Evolutionary conservation across 2,113 vertebrate genomes (phyloP).

Genomic region (Festucalex cinctus): DNA sequence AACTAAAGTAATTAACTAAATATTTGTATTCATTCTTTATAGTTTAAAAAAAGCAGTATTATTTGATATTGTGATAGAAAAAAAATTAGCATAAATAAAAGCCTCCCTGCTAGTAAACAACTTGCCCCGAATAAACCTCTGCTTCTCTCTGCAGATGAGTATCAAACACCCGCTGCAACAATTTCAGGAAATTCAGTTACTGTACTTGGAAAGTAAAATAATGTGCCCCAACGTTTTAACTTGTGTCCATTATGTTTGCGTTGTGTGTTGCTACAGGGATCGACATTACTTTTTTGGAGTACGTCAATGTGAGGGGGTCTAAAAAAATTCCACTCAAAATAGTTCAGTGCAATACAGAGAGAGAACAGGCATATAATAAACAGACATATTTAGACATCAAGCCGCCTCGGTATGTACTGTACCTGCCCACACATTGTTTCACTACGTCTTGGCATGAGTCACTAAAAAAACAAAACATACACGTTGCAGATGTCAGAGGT

Average conservation of each 20-base stretch:
- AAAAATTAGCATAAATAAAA: too few species aligned
- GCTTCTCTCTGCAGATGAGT: not conserved
- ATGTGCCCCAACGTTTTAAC: not conserved
- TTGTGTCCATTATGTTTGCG: too few species aligned
- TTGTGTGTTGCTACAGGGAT: not conserved
- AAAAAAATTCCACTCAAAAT: not conserved
- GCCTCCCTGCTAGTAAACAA: too few species aligned
- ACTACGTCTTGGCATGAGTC: slow-evolving; percentile 20
- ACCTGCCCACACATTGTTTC: slow-evolving; percentile 22
- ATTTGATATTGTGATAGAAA: too few species aligned
- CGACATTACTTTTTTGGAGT: not conserved
- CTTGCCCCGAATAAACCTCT: not conserved
- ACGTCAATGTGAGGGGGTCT: not conserved
- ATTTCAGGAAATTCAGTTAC: not conserved
- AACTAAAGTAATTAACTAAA: too few species aligned
- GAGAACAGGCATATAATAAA: slow-evolving; percentile 12
- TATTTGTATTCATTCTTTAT: too few species aligned
- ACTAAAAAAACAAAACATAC: slow-evolving; percentile 32
- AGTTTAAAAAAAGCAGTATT: too few species aligned
- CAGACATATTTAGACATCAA: slow-evolving; percentile 15
- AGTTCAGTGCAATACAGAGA: not conserved
- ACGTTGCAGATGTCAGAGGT: slow-evolving; percentile 22
- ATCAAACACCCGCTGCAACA: not conserved
- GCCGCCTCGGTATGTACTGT: slow-evolving; percentile 6
- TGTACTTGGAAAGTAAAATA: not conserved